A percentile compares a stretch with the other conserved stretches of the same genome.
Evolutionary conservation across 1,140 invertebrate species (phyloP).

Genomic region (Zaprionus capensis): DNA sequence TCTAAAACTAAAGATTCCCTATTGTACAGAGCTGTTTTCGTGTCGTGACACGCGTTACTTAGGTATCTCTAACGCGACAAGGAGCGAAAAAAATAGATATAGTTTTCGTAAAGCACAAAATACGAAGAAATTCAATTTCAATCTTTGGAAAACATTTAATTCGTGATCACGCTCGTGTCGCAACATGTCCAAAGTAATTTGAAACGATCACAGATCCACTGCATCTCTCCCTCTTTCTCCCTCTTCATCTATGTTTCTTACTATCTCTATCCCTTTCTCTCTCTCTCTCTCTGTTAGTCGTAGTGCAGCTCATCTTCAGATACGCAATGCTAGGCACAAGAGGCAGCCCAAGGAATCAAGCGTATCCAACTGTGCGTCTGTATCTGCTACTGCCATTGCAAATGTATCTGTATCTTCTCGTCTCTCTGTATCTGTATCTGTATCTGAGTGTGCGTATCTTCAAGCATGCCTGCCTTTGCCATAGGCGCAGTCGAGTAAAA

Average conservation of each 20-base stretch:
- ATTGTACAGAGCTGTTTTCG: too few species aligned
- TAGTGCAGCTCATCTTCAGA: slow-evolving; percentile 57
- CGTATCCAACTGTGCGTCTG: slow-evolving; percentile 51
- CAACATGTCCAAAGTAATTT: not conserved
- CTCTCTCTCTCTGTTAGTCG: not conserved
- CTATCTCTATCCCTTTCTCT: not conserved
- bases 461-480: slow-evolving; percentile 66
- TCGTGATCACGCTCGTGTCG: not conserved
- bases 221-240: not conserved
- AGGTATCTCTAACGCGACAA: not conserved
- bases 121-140: not conserved
- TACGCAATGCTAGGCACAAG: slow-evolving; percentile 78
- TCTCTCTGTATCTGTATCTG: slow-evolving; percentile 9
- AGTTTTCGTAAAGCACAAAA: not conserved
- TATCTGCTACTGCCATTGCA: not conserved
- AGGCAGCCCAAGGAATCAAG: slow-evolving; percentile 72
- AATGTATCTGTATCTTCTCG: slow-evolving; percentile 13
- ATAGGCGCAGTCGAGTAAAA: slow-evolving; percentile 26
- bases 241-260: not conserved
- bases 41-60: too few species aligned
- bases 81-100: not conserved
- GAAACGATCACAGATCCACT: slow-evolving; percentile 9
- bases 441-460: slow-evolving; percentile 72
- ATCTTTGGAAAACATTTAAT: not conserved
- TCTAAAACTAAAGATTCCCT: too few species aligned